Base-by-base conservation (phyloP, 2,797 vertebrate species). In the Hydrophis major region DNA sequence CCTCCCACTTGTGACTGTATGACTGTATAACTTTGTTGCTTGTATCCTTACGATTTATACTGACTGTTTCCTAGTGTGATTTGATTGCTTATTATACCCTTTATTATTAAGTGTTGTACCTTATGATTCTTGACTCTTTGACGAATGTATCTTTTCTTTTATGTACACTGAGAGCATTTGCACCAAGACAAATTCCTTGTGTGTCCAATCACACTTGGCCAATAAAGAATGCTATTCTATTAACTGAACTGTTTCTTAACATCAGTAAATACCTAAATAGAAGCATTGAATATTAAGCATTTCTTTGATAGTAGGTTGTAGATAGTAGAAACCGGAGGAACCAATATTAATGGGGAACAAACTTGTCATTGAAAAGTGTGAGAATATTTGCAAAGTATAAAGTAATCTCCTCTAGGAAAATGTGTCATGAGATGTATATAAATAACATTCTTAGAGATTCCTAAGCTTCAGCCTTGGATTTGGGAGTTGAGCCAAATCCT, bases 401-500 rank as follows among this genome's bases (percentile, higher is more conserved):
- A 42, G 37, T 42, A 66, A 78, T 20, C 22, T 60, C 55, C 57
- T 37, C 37, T n/a, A 88, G 28, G 89, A 78, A 88, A 88, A 57
- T 93, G 66, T 78, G 63, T 27, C 28, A 50, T 60, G 3, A 90
- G 92, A 37, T 50, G 53, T 32, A 88, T 88, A 93, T 25, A 0
- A 1, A 47, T 55, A 69, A 8, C 37, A 2, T 50, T 4, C 4
- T 2, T 55, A 37, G 93, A 96, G 6, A 47, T 0, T 47, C 74
- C 86, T 87, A 22, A 4, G 20, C 47, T 0, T 0, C 92, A 91
- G 86, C 87, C 87, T 93, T 88, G 91, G 90, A 6, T 56, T 28
- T 93, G 74, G 74, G 88, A 14, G 60, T 88, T 22, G 86, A 32
- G 63, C 92, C 69, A 94, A 95, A 86, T 53, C 25, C 28, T 32